These are phyloP conservation scores for Neria commutata DNA, from an alignment of 2,888 invertebrate genomes.

Conservation along the genomic window DNA sequence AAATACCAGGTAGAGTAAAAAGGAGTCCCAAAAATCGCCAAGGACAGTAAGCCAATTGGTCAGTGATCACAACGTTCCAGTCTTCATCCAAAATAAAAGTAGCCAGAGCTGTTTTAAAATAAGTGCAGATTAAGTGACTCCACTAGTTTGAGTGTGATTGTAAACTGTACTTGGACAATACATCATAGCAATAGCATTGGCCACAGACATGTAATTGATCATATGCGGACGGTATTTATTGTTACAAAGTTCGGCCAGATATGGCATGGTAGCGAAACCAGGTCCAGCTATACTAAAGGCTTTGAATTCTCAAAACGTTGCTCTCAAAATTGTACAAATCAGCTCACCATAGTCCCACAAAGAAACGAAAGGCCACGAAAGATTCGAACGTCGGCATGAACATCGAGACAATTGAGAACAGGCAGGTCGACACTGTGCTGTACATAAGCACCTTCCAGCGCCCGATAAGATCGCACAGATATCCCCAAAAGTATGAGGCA, in stretches of 20 bases:
- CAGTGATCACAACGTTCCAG: conserved; percentile 25
- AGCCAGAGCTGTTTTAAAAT: conserved; percentile 20
- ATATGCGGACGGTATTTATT: conserved; percentile 29
- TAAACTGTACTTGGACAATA: conserved; percentile 37
- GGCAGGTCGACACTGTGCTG: conserved; percentile 31
- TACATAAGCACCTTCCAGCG: conserved; percentile 39
- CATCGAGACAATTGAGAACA: conserved; percentile 38
- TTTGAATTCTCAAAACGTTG: too few relatives aligned
- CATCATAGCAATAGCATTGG: conserved; percentile 40
- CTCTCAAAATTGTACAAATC: neutral
- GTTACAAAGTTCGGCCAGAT: conserved; percentile 42
- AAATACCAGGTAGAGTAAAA: conserved; percentile 35
- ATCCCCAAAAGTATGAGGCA: conserved; percentile 43
- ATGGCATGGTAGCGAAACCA: conserved; percentile 37
- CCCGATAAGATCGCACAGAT: conserved; percentile 39
- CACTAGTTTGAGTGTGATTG: too few relatives aligned
- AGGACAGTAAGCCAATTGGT: conserved; percentile 28
- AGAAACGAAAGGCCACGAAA: conserved; percentile 38
- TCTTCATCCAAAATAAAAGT: conserved; percentile 25
- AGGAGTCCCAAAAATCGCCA: conserved; percentile 39
- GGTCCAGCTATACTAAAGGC: conserved; percentile 41
- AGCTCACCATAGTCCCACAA: conserved; percentile 44
- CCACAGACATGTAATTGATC: conserved; percentile 41
- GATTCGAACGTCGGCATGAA: conserved; percentile 34
- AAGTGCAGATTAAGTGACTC: neutral